Percentiles rank a stretch among this genome's conserved stretches.
These are phyloP conservation scores for Aphidius colemani DNA, from an alignment of 2,888 invertebrate genomes.

Conservation along the genomic window DNA sequence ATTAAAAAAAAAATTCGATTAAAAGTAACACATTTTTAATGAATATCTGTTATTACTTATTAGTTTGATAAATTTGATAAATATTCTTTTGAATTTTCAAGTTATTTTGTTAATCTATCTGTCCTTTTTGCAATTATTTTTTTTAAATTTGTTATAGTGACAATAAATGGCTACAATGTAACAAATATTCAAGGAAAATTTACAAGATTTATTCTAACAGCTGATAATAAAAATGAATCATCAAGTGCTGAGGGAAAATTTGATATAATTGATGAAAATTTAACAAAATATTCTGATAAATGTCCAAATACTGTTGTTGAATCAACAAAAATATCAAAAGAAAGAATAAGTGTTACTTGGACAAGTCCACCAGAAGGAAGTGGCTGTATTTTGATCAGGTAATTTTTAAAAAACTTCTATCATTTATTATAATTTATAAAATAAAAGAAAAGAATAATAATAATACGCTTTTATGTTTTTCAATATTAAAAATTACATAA, in stretches of 20 bases:
- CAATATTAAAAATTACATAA: too few relatives aligned
- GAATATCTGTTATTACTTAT: too few relatives aligned
- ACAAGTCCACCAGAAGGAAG: constrained; percentile 83
- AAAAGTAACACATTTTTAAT: too few relatives aligned
- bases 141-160: constrained; percentile 61
- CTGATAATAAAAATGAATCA: constrained; percentile 68
- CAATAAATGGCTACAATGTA: constrained; percentile 67
- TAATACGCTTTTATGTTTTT: too few relatives aligned
- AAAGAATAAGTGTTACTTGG: constrained; percentile 88
- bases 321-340: constrained; percentile 77
- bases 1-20: too few relatives aligned
- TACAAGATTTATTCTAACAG: constrained; percentile 76
- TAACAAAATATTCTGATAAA: constrained; percentile 75
- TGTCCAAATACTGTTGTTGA: constrained; percentile 87
- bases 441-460: not conserved
- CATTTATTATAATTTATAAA: not conserved
- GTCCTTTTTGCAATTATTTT: not conserved
- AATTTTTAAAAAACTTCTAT: constrained; percentile 32
- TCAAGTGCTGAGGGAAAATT: constrained; percentile 52
- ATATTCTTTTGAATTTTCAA: too few relatives aligned
- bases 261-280: constrained; percentile 62
- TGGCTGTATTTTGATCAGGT: constrained; percentile 87
- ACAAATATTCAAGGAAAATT: constrained; percentile 67
- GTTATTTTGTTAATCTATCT: not conserved
- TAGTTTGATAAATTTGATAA: too few relatives aligned